Evolutionary conservation across 2,113 vertebrate species (phyloP).

Genomic region (Hylia prasina): DNA sequence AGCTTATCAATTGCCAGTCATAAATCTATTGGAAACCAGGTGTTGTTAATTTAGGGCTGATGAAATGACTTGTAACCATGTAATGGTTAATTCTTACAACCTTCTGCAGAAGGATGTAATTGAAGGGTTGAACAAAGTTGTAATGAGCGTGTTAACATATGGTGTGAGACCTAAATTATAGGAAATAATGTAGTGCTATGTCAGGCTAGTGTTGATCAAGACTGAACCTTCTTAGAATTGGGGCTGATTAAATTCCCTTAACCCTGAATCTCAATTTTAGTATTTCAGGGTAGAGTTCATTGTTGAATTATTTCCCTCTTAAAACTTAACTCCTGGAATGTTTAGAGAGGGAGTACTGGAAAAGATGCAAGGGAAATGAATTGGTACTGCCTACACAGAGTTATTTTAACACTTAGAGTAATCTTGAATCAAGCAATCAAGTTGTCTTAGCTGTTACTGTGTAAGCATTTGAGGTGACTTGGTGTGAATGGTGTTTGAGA

Average conservation of each 20-base stretch:
- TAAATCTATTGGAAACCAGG: conserved; percentile 30
- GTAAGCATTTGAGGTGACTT: background rate
- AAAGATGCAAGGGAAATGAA: background rate
- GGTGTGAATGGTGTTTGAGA: background rate
- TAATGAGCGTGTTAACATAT: background rate
- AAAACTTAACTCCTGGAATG: background rate
- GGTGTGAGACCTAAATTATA: background rate
- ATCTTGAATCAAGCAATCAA: background rate
- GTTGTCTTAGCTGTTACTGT: background rate
- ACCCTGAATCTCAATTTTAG: background rate
- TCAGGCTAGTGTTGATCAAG: background rate
- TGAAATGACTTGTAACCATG: conserved; percentile 33
- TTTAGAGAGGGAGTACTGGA: background rate
- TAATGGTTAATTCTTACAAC: conserved; percentile 35
- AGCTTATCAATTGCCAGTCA: background rate
- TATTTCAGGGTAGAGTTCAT: background rate
- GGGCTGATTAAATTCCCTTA: background rate
- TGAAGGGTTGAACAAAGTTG: conserved; percentile 29
- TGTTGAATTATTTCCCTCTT: background rate
- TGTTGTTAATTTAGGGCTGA: conserved; percentile 20
- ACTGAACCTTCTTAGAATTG: background rate
- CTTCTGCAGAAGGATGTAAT: background rate
- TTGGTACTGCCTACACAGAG: background rate
- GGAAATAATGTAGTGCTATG: background rate
- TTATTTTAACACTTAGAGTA: background rate